Evolutionary conservation across 2,113 vertebrate species (phyloP), one percentile per base, ranked within the genome.

Genomic region (Caracal caracal): DNA sequence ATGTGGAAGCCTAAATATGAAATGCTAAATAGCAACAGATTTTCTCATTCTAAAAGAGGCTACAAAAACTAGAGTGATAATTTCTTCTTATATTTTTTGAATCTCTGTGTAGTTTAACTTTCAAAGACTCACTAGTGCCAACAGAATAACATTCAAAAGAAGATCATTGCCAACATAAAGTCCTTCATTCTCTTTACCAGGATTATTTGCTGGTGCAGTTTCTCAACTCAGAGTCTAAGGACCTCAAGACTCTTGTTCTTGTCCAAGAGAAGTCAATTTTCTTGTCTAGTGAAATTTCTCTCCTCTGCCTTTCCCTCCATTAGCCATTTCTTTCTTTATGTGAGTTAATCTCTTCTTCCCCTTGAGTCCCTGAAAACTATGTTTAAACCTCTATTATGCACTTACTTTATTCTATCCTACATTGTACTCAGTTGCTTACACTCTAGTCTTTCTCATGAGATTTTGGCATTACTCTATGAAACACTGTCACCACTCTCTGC

Each of bases 31-130:
- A 90, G 70, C 78, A 91, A 96, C 79, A 96, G 88, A 90, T 82
- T 92, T 96, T 65, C 96, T 95, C 16, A 81, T 88, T 94, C 86
- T 95, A 96, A 97, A 97, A 78, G 47, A 95, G 19, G 51, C 81
- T 94, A 71, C 4, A 76, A 88, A 97, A 94, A 70, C 63, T 88
- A 84, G 76, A 94, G 81, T 95, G 94, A 70, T 80, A 90, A 68
- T 90, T 83, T 94, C 63, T 88, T 90, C 73, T 78, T 93, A 51
- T 51, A 19, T 83, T 93, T 92, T 96, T 51, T 80, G 78, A 79
- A 63, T 94, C 80, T 49, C 84, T 95, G 61, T 84, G 85, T 90
- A 56, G 63, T 80, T 89, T 90, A 79, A 93, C 49, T 94, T 97
- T 75, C 59, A 96, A 89, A 88, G 5, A 80, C 56, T 75, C 43